A percentile compares a stretch with the other conserved stretches of the same genome.
phyloP scores from a whole-genome alignment of 2,113 vertebrate species.

The Pantherophis guttatus region DNA sequence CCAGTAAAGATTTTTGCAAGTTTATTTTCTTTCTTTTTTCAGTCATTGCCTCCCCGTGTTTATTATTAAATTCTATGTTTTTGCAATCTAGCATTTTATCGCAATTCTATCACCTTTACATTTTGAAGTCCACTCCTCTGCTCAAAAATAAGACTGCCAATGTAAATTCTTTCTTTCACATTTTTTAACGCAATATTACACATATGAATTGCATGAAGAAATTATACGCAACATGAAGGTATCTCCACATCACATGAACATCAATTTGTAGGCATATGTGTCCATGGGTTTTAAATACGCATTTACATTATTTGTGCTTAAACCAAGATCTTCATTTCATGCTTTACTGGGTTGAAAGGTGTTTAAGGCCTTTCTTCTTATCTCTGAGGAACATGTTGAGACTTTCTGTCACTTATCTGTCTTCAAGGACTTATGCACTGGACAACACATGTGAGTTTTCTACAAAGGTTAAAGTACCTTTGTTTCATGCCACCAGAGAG shows the following conservation, averaged over 20 bases:
- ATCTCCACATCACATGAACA: constrained; percentile 32
- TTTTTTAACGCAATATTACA: neutral
- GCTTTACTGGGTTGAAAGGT: constrained; percentile 50
- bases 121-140: neutral
- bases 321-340: constrained; percentile 56
- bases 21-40: neutral
- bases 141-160: neutral
- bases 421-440: constrained; percentile 44
- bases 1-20: neutral
- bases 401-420: constrained; percentile 54
- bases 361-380: constrained; percentile 63
- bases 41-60: neutral
- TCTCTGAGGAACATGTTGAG: constrained; percentile 54
- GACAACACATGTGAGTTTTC: constrained; percentile 39
- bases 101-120: neutral
- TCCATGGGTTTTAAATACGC: constrained; percentile 16
- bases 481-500: constrained; percentile 65
- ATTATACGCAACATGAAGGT: constrained; percentile 15
- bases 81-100: neutral
- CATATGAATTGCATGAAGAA: neutral
- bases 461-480: constrained; percentile 30
- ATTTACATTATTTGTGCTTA: constrained; percentile 50
- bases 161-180: neutral
- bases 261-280: constrained; percentile 27
- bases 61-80: neutral